Conservation (phyloP, 2,888 invertebrate genomes). For the Drosophila setosimentum region DNA sequence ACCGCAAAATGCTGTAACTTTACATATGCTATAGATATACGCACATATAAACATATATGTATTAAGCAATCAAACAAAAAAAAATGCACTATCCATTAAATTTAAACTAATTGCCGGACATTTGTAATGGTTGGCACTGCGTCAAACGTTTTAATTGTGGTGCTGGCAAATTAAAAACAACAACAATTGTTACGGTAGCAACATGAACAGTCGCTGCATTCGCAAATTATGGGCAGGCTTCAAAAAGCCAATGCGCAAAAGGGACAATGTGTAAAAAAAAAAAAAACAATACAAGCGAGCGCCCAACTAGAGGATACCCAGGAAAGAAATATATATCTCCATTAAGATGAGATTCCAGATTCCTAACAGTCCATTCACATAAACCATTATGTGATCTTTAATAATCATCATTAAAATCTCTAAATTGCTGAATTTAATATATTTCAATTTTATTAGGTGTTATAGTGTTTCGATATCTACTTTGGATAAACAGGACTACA, state of each 20-base stretch:
- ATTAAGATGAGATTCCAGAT: background rate
- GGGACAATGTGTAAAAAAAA: slow-evolving; percentile 11
- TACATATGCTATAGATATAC: background rate
- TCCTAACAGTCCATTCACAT: background rate
- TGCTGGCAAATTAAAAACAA: slow-evolving; percentile 48
- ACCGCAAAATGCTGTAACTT: slow-evolving; percentile 58
- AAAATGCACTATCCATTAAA: slow-evolving; percentile 61
- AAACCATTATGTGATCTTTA: background rate
- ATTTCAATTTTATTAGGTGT: background rate
- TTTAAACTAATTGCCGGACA: slow-evolving; percentile 77
- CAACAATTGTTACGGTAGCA: slow-evolving; percentile 25
- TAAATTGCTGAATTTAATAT: background rate
- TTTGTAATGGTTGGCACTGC: slow-evolving; percentile 74
- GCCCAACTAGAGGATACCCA: slow-evolving; percentile 15
- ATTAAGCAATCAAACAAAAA: slow-evolving; percentile 27
- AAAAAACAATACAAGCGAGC: slow-evolving; percentile 27
- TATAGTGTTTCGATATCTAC: background rate
- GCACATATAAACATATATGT: background rate
- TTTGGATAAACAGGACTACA: background rate
- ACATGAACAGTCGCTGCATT: slow-evolving; percentile 54
- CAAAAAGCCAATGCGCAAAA: slow-evolving; percentile 62
- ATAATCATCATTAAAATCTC: background rate
- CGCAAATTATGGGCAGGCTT: slow-evolving; percentile 72
- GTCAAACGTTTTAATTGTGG: slow-evolving; percentile 76
- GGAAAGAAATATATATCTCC: too few species aligned